These are phyloP conservation scores for Porites lutea DNA, from an alignment of 64 coral and sea anemone species.

Conservation along the genomic window DNA sequence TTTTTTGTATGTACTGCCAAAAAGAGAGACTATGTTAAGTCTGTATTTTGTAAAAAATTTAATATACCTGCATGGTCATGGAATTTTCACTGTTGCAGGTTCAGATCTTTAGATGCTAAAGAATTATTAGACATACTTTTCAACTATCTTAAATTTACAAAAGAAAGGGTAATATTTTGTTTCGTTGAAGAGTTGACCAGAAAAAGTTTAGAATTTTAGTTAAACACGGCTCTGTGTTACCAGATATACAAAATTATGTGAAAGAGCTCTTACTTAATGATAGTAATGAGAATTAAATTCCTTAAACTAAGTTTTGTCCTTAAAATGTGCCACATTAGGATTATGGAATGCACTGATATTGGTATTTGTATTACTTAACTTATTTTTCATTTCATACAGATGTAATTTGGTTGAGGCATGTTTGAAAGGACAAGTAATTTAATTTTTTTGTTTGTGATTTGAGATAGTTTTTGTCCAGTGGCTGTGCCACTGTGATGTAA, in stretches of 20 bases:
- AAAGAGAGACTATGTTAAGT: slow-evolving; percentile 32
- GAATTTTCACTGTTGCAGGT: slow-evolving; percentile 15
- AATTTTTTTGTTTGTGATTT: background rate
- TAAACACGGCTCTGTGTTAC: background rate
- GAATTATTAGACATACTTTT: slow-evolving; percentile 8
- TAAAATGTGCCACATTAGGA: background rate
- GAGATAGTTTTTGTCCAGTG: background rate
- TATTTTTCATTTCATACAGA: slow-evolving; percentile 18
- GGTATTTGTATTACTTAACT: slow-evolving; percentile 23
- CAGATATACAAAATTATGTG: background rate
- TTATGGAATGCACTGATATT: background rate
- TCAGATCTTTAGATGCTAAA: background rate
- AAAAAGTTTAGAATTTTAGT: slow-evolving; percentile 2
- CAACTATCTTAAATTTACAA: slow-evolving; percentile 1
- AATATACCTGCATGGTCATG: background rate
- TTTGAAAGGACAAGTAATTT: background rate
- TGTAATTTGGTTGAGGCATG: background rate
- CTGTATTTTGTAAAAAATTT: slow-evolving; percentile 47
- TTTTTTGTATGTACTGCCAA: slow-evolving; percentile 39
- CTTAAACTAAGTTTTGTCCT: background rate
- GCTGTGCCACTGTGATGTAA: slow-evolving; percentile 42
- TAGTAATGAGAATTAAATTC: background rate
- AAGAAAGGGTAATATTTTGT: slow-evolving; percentile 35
- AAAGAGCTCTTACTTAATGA: background rate
- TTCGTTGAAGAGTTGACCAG: background rate